Evolutionary conservation across 2,113 vertebrate species (phyloP).

Genomic region (Rattus rattus): DNA sequence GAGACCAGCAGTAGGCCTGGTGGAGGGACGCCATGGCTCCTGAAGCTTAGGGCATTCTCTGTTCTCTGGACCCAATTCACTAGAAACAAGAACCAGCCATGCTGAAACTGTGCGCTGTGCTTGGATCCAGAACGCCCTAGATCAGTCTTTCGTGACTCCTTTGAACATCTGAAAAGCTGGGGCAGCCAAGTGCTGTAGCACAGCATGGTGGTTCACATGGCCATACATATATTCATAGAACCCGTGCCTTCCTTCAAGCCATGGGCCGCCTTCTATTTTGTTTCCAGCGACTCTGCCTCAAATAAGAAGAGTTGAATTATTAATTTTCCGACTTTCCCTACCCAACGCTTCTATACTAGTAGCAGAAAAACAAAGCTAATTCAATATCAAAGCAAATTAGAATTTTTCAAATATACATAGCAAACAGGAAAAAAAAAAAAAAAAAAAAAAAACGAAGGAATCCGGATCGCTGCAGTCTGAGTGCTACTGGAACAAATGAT

Average conservation of each 20-base stretch:
- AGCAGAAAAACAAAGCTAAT: background rate
- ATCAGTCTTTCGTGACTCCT: background rate
- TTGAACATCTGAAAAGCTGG: background rate
- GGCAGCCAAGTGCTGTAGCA: background rate
- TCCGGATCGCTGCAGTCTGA: conserved; percentile 55
- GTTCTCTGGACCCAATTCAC: background rate
- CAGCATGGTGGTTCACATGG: background rate
- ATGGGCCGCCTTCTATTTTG: background rate
- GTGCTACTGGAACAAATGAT: conserved; percentile 58
- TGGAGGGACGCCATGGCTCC: accelerated
- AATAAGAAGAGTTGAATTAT: conserved; percentile 2
- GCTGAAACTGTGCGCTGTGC: accelerated
- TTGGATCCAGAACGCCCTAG: background rate
- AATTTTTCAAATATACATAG: background rate
- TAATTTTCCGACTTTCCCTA: background rate
- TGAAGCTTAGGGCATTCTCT: accelerated
- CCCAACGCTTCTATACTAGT: background rate
- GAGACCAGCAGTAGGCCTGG: accelerated
- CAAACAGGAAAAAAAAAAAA: background rate
- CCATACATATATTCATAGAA: accelerated
- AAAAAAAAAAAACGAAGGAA: background rate
- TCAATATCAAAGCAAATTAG: conserved; percentile 32
- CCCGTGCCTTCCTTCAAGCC: background rate
- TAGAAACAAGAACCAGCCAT: too few relatives aligned
- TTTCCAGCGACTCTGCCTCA: background rate